Base-by-base conservation (phyloP, 1,140 invertebrate genomes). In the Trichogramma pretiosum region DNA sequence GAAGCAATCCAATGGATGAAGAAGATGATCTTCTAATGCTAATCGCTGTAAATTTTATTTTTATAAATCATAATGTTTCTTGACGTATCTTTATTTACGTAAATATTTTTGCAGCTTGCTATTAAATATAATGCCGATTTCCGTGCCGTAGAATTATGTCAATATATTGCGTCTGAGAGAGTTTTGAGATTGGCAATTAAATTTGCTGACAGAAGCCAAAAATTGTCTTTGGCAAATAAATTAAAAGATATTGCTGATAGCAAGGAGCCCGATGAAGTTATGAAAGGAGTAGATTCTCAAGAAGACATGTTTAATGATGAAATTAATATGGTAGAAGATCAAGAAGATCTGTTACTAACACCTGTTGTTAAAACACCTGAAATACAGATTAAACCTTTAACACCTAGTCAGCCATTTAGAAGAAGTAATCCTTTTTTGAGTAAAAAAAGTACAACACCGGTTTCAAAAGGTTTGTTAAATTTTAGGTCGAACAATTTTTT, bases 1-100 rank as follows among this genome's bases (percentile, higher is more conserved):
- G 77, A 40, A 74, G 73, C 42, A 74, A 80, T 60, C 68, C 77
- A 1, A 58, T 72, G 1, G 80, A 84, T 7, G 74, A 81, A 30
- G 80, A 84, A 52, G 83, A 92, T 64, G 77, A 81, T n/a, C 77
- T 92, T 21, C 78, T 96, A 50, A 92, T 91, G 71, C 65, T 94
- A 17, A 94, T 97, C 76, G 89, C 89, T 16, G 87, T 91, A 72
- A 79, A 73, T 72, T 39, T 39, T 22, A 30, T 42, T 42, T 32
- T 5, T 17, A 30, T 42, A n/a, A n/a, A n/a, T 43, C 33, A n/a
- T n/a, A n/a, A n/a, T n/a, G n/a, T n/a, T n/a, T n/a, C n/a, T 21
- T 38, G 3, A 19, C 16, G 21, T 19, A 8, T 22, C 16, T 5
- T 46, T 47, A 42, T 34, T 26, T 30, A 11, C 32, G 5, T 36